A percentile compares a stretch with the other conserved stretches of the same genome.
These are phyloP conservation scores for Hypotaenidia okinawae DNA, from an alignment of 2,797 vertebrate genomes.

Conservation along the genomic window DNA sequence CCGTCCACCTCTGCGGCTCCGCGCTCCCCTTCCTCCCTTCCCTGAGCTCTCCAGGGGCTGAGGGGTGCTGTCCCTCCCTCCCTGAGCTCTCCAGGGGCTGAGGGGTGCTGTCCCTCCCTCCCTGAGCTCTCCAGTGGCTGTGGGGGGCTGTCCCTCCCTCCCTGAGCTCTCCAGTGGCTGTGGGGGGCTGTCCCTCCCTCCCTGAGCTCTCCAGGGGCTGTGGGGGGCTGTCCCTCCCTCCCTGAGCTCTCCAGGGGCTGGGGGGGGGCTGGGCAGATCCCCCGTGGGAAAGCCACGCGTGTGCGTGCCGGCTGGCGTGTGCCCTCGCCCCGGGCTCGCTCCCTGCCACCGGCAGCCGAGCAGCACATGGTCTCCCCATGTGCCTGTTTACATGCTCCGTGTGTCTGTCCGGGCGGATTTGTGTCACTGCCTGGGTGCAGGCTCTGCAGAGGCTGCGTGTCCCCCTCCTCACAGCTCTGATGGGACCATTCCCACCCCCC, in stretches of 20 bases:
- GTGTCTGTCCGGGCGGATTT: constrained; percentile 50
- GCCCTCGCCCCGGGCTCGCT: constrained; percentile 22
- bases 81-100: neutral
- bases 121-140: neutral
- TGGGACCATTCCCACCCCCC: too few relatives aligned
- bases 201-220: neutral
- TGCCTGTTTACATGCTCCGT: constrained; percentile 52
- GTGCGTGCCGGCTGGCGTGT: neutral
- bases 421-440: constrained; percentile 23
- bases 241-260: neutral
- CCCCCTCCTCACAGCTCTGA: too few relatives aligned
- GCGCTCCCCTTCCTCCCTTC: neutral
- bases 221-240: neutral
- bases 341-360: neutral
- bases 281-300: neutral
- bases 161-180: neutral
- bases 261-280: too few relatives aligned
- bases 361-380: constrained; percentile 67
- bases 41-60: neutral
- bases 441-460: neutral
- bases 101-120: neutral
- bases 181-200: neutral
- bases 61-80: neutral
- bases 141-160: neutral
- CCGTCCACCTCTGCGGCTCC: neutral